A percentile compares a stretch with the other conserved stretches of the same genome.
Evolutionary conservation across 2,113 vertebrate species (phyloP).

Genomic region (Grammomys surdaster): DNA sequence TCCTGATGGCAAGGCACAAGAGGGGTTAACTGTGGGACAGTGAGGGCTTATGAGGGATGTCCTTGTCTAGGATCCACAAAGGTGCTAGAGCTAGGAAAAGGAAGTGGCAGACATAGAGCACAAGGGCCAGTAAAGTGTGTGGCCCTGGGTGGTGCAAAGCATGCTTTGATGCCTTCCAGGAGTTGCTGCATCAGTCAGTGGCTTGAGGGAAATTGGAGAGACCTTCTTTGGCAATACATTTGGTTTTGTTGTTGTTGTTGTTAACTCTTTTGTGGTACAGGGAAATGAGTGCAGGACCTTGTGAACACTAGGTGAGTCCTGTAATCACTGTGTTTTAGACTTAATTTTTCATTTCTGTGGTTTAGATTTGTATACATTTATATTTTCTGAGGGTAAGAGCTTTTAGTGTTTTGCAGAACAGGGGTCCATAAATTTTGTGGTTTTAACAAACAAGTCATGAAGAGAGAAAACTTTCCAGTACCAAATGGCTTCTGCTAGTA

Average conservation of each 20-base stretch:
- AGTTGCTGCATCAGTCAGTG: neutral
- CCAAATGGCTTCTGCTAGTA: neutral
- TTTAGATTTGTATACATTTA: constrained; percentile 32
- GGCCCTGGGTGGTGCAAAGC: neutral
- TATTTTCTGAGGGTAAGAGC: neutral
- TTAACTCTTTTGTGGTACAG: neutral
- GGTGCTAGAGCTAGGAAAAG: neutral
- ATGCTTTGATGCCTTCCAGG: neutral
- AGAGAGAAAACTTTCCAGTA: neutral
- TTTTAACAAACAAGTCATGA: neutral
- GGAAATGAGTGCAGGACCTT: neutral
- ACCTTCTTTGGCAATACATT: neutral
- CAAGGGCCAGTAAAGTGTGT: neutral
- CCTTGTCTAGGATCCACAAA: neutral
- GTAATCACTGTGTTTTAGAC: neutral
- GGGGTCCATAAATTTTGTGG: constrained; percentile 20
- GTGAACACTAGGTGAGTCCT: neutral
- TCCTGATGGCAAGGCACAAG: neutral
- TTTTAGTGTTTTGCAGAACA: neutral
- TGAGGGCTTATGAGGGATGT: neutral
- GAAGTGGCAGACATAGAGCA: neutral
- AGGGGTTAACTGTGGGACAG: neutral
- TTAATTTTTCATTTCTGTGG: constrained; percentile 17
- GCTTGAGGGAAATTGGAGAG: constrained; percentile 13
- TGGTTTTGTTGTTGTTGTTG: neutral